A percentile compares a stretch with the other conserved stretches of the same genome.
phyloP scores from a whole-genome alignment of 2,888 invertebrate species.

The Priocnemis perturbator region DNA sequence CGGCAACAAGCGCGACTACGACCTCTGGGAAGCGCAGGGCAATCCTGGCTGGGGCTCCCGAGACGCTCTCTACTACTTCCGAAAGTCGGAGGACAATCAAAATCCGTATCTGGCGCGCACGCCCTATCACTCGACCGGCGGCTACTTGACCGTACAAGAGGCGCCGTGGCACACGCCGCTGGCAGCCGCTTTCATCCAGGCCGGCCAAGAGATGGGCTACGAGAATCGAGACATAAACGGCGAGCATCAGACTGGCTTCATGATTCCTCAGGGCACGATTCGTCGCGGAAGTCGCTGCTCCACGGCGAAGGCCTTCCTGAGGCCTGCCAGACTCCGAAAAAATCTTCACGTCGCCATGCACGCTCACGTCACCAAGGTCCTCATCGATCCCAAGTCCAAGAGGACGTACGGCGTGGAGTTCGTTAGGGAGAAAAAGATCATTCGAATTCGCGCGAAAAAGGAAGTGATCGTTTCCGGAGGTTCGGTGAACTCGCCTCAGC shows the following conservation, averaged over 20 bases:
- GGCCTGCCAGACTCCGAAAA: slow-evolving; percentile 86
- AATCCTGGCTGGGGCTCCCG: slow-evolving; percentile 92
- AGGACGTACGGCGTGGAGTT: slow-evolving; percentile 90
- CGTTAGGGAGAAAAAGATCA: slow-evolving; percentile 83
- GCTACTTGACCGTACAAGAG: slow-evolving; percentile 89
- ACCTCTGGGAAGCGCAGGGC: slow-evolving; percentile 90
- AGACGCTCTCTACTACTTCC: slow-evolving; percentile 89
- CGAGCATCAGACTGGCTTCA: slow-evolving; percentile 90
- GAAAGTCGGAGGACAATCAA: slow-evolving; percentile 93
- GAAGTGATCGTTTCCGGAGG: slow-evolving; percentile 95
- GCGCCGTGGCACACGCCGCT: slow-evolving; percentile 92
- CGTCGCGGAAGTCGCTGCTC: slow-evolving; percentile 90
- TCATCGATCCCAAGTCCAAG: slow-evolving; percentile 79
- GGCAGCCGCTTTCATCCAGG: slow-evolving; percentile 88
- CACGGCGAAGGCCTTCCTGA: slow-evolving; percentile 90
- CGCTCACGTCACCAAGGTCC: slow-evolving; percentile 79
- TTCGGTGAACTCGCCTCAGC: slow-evolving; percentile 93
- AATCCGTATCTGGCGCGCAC: slow-evolving; percentile 89
- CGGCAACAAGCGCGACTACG: slow-evolving; percentile 93
- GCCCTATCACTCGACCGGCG: slow-evolving; percentile 87
- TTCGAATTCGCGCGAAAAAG: slow-evolving; percentile 85
- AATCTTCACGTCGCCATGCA: slow-evolving; percentile 91
- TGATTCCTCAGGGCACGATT: slow-evolving; percentile 90
- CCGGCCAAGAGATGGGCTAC: slow-evolving; percentile 89
- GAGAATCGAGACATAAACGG: slow-evolving; percentile 92